Base-by-base conservation (phyloP, 2,797 vertebrate species). In the Ptychadena robeensis region DNA sequence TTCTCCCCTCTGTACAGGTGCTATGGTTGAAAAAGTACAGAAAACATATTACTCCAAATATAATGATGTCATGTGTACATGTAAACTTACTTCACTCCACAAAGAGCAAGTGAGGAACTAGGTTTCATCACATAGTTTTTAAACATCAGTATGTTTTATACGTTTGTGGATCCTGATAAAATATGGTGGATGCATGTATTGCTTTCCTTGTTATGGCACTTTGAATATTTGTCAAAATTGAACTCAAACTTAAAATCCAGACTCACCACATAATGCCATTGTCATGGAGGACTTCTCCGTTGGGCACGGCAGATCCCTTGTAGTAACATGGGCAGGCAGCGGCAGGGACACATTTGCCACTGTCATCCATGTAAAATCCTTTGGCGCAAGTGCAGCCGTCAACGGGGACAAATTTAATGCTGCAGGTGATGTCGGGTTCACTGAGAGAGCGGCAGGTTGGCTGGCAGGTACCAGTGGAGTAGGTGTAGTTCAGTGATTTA, bases 251-350 rank as follows among this genome's bases (percentile, higher is more conserved):
- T 11, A 9, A 18, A 9, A 11, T 65, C 38, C 22, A 57, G 30
- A 72, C 94, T 86, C 91, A 97, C 96, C 96, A 97, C 86, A 95
- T 77, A 70, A 88, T 18, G 0, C 93, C 94, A 0, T 92, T 91
- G 34, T 94, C 94, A 0, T 89, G 93, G 79, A 96, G 57, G 0
- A 94, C 91, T 87, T 97, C 92, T 82, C 94, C 95, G 0, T 91
- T 90, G 78, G 91, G 91, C 37, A 98, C 84, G n/a, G 90, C 79
- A 0, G 81, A 88, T 70, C 93, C 95, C 79, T 93, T 88, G 82
- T 93, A 88, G 87, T 96, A 96, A 83, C 96, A 98, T 70, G 96
- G 94, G 77, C 96, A 98, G 81, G 86, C 89, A 27, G 87, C 27
- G 9, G 93, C 88, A 0, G 88, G 86, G 22, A 98, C 94, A 72